These are phyloP conservation scores for Glossophaga mutica DNA, from an alignment of 2,797 vertebrate species.

Conservation along the genomic window DNA sequence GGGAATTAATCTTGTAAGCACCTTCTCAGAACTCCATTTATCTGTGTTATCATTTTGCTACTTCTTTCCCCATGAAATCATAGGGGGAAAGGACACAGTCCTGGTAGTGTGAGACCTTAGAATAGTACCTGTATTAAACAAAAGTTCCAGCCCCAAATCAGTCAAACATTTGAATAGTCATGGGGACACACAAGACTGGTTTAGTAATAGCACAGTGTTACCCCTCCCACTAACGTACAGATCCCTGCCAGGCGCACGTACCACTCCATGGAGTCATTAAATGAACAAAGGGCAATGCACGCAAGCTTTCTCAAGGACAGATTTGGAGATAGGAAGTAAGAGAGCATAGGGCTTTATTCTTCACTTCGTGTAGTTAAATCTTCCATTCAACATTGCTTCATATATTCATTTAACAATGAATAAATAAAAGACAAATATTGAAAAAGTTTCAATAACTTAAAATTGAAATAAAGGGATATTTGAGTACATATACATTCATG, in stretches of 20 bases:
- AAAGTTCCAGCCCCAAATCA: background rate
- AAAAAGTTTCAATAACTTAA: background rate
- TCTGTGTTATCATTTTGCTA: constrained; percentile 20
- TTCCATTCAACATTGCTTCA: background rate
- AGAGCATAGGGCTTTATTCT: background rate
- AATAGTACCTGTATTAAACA: background rate
- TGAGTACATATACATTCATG: background rate
- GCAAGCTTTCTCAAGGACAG: background rate
- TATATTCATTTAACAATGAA: constrained; percentile 16
- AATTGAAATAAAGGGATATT: background rate
- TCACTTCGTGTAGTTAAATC: background rate
- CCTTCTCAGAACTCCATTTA: constrained; percentile 24
- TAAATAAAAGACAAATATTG: background rate
- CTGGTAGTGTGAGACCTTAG: background rate
- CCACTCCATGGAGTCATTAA: background rate
- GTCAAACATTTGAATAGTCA: background rate
- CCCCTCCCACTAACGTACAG: background rate
- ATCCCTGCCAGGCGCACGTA: background rate
- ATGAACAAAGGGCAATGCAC: background rate
- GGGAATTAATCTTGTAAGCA: background rate
- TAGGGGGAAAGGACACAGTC: background rate
- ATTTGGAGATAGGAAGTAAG: background rate
- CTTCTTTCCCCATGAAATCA: background rate
- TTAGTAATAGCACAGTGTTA: background rate
- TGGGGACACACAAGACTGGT: background rate